phyloP scores from a whole-genome alignment of 53 echinoderm and acorn worm genomes.

The Antedon mediterranea region DNA sequence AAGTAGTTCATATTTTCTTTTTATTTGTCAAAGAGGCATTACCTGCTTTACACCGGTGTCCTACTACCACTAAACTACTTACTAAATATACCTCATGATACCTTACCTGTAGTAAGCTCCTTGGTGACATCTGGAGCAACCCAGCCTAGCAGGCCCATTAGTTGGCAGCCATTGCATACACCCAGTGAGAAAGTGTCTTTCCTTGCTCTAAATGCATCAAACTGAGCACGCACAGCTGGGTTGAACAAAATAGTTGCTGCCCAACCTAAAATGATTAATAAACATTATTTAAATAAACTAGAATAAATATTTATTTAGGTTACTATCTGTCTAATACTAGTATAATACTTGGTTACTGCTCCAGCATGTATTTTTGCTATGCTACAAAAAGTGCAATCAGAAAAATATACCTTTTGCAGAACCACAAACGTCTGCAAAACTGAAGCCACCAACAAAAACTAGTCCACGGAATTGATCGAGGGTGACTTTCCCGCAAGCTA shows the following conservation, averaged over 20 bases:
- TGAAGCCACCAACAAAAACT: constrained; percentile 95
- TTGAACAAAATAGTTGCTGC: constrained; percentile 86
- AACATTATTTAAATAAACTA: too few relatives aligned
- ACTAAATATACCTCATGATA: too few relatives aligned
- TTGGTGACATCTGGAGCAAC: constrained; percentile 45
- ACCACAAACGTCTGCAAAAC: constrained; percentile 87
- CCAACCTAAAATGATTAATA: constrained; percentile 49
- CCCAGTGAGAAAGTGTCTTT: constrained; percentile 83
- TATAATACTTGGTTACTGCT: too few relatives aligned
- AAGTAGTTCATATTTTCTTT: too few relatives aligned
- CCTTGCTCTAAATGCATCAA: constrained; percentile 82
- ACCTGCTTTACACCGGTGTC: too few relatives aligned
- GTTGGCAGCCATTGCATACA: constrained; percentile 94
- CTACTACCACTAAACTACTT: too few relatives aligned
- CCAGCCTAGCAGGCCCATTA: constrained; percentile 96
- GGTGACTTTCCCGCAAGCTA: constrained; percentile 38
- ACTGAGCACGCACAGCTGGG: constrained; percentile 61
- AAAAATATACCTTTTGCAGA: constrained; percentile 59
- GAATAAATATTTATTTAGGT: too few relatives aligned
- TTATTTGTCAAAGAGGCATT: too few relatives aligned
- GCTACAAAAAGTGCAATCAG: too few relatives aligned
- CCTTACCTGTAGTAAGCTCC: too few relatives aligned
- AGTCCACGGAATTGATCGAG: constrained; percentile 76
- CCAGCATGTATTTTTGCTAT: too few relatives aligned
- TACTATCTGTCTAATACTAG: too few relatives aligned